These are phyloP conservation scores for Ambastaia sidthimunki DNA, from an alignment of 2,797 vertebrate species.

Conservation along the genomic window DNA sequence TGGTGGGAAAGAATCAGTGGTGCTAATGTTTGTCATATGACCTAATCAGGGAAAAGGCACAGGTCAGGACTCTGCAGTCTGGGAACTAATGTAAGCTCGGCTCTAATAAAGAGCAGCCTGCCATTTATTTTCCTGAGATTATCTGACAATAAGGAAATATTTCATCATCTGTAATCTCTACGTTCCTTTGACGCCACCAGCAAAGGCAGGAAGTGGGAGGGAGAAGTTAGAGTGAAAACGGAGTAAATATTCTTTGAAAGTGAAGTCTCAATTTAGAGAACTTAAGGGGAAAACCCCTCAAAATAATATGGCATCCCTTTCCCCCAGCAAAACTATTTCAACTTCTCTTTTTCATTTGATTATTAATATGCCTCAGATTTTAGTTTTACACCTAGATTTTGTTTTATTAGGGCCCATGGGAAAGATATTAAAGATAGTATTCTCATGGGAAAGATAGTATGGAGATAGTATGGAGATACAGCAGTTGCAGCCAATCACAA, in stretches of 20 bases:
- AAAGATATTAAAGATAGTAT: no score
- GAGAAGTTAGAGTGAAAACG: not conserved
- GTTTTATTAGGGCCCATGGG: constrained; percentile 54
- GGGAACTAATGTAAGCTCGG: constrained; percentile 78
- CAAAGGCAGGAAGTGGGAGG: constrained; percentile 7
- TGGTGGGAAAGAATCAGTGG: constrained; percentile 84
- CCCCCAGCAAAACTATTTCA: constrained; percentile 23
- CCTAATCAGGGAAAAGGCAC: constrained; percentile 83
- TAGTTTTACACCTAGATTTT: constrained; percentile 35
- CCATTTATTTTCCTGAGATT: constrained; percentile 75
- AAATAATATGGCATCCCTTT: not conserved
- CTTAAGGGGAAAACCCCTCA: constrained; percentile 11
- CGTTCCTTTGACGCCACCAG: constrained; percentile 52
- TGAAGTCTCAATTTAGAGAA: constrained; percentile 10
- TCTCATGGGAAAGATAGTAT: constrained; percentile 56
- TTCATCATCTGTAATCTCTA: constrained; percentile 81
- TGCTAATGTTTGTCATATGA: constrained; percentile 92
- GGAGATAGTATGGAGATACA: constrained; percentile 50
- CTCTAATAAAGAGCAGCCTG: constrained; percentile 80
- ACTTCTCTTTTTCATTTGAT: constrained; percentile 29
- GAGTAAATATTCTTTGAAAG: not conserved
- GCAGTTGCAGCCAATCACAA: constrained; percentile 48
- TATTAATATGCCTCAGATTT: constrained; percentile 51
- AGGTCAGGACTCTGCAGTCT: constrained; percentile 83
- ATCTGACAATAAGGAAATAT: constrained; percentile 81